Conservation (phyloP, 2,797 vertebrate genomes). For the Potorous gilbertii region DNA sequence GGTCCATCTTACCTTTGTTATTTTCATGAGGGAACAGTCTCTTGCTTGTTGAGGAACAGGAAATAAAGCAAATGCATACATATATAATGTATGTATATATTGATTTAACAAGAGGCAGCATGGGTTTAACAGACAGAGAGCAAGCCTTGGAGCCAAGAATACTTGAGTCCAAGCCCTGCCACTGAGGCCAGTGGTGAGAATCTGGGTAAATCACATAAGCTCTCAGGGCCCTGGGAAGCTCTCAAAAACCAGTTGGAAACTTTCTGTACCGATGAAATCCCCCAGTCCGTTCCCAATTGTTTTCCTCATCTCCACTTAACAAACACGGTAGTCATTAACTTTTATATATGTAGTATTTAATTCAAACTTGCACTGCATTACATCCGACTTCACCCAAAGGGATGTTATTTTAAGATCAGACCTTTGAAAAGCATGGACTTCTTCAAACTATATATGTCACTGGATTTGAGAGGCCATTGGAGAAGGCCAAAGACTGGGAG, state of each 20-base stretch:
- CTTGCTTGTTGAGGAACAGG: slow-evolving; percentile 6
- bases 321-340: neutral
- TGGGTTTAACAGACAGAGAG: neutral
- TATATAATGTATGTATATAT: no score
- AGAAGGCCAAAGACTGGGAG: slow-evolving; percentile 39
- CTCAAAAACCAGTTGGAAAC: slow-evolving; percentile 47
- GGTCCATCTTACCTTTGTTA: neutral
- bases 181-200: neutral
- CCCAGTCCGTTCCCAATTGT: neutral
- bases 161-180: neutral
- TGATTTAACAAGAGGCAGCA: neutral
- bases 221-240: neutral
- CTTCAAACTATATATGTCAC: neutral
- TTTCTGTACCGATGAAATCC: neutral
- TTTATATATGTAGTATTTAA: neutral
- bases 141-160: neutral
- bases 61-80: neutral
- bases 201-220: neutral
- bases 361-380: neutral
- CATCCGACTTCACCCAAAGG: neutral
- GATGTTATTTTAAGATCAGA: neutral
- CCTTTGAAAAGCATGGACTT: neutral
- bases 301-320: neutral
- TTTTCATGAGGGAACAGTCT: neutral
- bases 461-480: neutral